Evolutionary conservation across 2,113 vertebrate species (phyloP).

Genomic region (Passer montanus): DNA sequence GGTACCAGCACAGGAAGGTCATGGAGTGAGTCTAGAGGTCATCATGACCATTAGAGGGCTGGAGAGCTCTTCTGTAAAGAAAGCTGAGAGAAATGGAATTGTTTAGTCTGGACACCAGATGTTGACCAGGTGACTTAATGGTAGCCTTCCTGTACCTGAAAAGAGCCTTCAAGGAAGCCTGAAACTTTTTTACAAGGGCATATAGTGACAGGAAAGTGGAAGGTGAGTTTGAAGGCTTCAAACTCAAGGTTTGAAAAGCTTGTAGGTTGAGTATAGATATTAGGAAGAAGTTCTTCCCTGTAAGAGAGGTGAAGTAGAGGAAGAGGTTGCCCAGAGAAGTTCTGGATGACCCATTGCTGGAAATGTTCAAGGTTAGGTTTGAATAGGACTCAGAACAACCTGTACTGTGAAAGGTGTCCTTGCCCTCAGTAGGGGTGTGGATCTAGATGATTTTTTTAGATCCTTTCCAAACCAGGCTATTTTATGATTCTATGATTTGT

Average conservation of each 20-base stretch:
- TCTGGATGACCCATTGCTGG: background rate
- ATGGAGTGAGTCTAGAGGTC: background rate
- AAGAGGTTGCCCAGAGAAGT: background rate
- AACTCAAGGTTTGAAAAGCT: background rate
- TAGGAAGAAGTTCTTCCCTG: background rate
- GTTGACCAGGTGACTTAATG: background rate
- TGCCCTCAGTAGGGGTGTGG: background rate
- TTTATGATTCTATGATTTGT: background rate
- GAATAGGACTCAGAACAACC: background rate
- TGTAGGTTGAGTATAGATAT: background rate
- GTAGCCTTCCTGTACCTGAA: background rate
- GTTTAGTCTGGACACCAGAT: background rate
- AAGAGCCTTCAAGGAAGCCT: background rate
- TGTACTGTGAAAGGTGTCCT: background rate
- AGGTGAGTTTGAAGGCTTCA: background rate
- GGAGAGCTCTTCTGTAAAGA: background rate
- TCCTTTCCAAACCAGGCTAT: background rate
- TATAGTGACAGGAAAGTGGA: background rate
- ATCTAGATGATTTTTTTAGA: background rate
- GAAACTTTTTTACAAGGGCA: background rate
- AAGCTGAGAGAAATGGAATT: background rate
- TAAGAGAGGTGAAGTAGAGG: background rate
- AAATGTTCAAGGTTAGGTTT: background rate
- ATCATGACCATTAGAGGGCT: accelerated
- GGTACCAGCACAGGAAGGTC: too few species aligned